Percentiles rank a stretch among this genome's conserved stretches.
These are phyloP conservation scores for Fragum sueziense DNA, from an alignment of 2,888 invertebrate genomes.

Conservation along the genomic window DNA sequence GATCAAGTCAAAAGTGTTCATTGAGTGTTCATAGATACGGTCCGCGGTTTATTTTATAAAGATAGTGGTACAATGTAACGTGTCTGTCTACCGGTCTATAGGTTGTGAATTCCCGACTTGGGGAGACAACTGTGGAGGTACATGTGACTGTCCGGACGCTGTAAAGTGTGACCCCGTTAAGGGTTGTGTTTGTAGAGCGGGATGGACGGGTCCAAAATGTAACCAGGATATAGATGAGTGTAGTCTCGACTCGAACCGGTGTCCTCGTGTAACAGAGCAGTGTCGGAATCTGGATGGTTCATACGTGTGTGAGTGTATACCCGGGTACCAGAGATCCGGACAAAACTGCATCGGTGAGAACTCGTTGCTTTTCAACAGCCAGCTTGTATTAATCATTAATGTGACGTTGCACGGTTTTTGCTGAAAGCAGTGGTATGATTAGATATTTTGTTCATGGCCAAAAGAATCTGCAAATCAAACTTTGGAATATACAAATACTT, in stretches of 20 bases:
- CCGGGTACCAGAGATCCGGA: conserved; percentile 33
- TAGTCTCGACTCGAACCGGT: conserved; percentile 10
- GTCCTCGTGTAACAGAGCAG: conserved; percentile 31
- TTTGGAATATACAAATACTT: too few relatives aligned
- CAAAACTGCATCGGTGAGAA: conserved; percentile 21
- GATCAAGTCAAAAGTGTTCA: too few relatives aligned
- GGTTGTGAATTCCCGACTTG: conserved; percentile 52
- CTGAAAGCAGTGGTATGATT: too few relatives aligned
- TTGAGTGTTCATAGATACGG: too few relatives aligned
- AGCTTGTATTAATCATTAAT: too few relatives aligned
- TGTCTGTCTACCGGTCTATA: too few relatives aligned
- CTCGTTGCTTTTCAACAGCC: too few relatives aligned
- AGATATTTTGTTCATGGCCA: too few relatives aligned
- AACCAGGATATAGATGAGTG: conserved; percentile 56
- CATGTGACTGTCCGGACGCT: conserved; percentile 51
- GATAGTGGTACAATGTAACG: too few relatives aligned
- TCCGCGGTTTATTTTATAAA: too few relatives aligned
- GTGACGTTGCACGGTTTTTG: too few relatives aligned
- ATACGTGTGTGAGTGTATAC: conserved; percentile 48
- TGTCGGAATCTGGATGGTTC: conserved; percentile 62
- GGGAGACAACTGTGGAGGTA: conserved; percentile 41
- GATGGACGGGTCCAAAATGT: conserved; percentile 56
- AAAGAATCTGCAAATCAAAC: too few relatives aligned
- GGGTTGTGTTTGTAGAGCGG: conserved; percentile 54
- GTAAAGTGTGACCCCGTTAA: conserved; percentile 44